phyloP scores from a whole-genome alignment of 2,113 vertebrate genomes.

The Sceloporus undulatus region DNA sequence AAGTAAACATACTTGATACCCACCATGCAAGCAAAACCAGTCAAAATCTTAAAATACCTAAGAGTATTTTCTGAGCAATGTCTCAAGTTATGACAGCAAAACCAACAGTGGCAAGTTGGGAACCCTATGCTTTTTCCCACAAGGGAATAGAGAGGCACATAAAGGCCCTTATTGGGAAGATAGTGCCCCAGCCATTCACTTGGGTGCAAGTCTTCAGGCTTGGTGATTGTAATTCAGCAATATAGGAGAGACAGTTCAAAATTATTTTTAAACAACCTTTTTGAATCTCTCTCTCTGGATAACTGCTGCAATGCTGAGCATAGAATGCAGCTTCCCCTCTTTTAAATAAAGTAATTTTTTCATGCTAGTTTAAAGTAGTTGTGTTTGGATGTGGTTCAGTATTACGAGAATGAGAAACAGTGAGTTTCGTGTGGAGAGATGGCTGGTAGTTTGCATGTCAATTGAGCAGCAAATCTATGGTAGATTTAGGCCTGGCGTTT shows the following conservation, averaged over 20 bases:
- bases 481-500: too few species aligned
- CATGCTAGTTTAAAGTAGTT: not conserved
- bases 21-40: not conserved
- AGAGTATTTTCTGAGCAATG: not conserved
- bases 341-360: not conserved
- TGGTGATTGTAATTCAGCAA: not conserved
- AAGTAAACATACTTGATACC: not conserved
- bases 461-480: too few species aligned
- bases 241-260: not conserved
- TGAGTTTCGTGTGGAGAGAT: too few species aligned
- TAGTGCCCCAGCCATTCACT: not conserved
- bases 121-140: not conserved
- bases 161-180: not conserved
- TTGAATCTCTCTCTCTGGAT: not conserved
- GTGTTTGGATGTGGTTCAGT: not conserved
- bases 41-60: not conserved
- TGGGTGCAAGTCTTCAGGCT: not conserved
- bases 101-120: not conserved
- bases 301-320: not conserved
- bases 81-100: not conserved
- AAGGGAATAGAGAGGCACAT: not conserved
- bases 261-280: not conserved
- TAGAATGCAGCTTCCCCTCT: not conserved
- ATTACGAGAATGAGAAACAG: too few species aligned
- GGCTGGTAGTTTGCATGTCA: too few species aligned